Base-by-base conservation (phyloP, 92 coral and sea anemone species). In the Muricea muricata region DNA sequence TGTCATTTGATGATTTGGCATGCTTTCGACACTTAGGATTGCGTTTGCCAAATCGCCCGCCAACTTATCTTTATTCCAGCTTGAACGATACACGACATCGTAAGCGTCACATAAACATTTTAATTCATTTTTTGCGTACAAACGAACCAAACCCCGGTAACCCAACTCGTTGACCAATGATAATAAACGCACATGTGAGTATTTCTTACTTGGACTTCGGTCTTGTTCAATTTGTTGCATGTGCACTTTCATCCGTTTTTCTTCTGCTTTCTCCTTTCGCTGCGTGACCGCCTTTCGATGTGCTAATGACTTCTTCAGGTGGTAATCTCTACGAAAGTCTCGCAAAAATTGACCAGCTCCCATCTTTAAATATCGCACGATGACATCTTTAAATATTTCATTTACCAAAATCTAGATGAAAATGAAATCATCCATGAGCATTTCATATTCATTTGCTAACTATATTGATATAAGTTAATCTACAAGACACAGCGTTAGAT, bases 311-410 rank as follows among this genome's bases (percentile, higher is more conserved):
- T 61, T 61, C 37, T 61, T 31, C 11, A 61, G 37, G 37, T 61
- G 70, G 37, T 61, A 61, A 61, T 61, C n/a, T 14, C 31, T 13
- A 25, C n/a, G 31, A 61, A 2, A n/a, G n/a, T n/a, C n/a, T n/a
- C n/a, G n/a, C n/a, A n/a, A n/a, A n/a, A n/a, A n/a, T n/a, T n/a
- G n/a, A n/a, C n/a, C n/a, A n/a, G n/a, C n/a, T n/a, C n/a, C n/a
- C n/a, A n/a, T n/a, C n/a, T n/a, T n/a, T n/a, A 61, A 1, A 14
- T 61, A 25, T 2, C n/a, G 70, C 10, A 25, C 33, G 3, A 12
- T 31, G 37, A 58, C 48, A 13, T 58, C 84, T 30, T 4, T 33
- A 30, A 50, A 78, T 3, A 78, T 70, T 78, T 78, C 84, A 15
- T 32, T 21, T 30, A 78, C 46, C 55, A 78, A 54, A 45, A 37